Percentiles rank a stretch among this genome's conserved stretches.
These are phyloP conservation scores for Cyprinodon tularosa DNA, from an alignment of 2,113 vertebrate species.

Conservation along the genomic window DNA sequence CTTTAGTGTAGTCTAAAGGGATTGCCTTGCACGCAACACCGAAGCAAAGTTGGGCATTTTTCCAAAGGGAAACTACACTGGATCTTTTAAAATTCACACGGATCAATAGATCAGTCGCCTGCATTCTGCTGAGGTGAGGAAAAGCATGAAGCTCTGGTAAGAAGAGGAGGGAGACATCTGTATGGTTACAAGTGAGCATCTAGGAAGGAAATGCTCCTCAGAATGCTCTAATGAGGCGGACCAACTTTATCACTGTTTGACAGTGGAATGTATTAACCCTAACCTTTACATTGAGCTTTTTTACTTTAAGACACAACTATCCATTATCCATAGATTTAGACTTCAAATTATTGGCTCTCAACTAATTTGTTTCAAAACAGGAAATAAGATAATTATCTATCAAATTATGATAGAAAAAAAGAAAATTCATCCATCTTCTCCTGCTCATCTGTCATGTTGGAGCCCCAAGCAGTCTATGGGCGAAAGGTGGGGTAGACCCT, in stretches of 20 bases:
- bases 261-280: neutral
- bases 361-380: too few species aligned
- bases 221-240: slow-evolving; percentile 32
- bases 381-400: too few species aligned
- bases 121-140: slow-evolving; percentile 73
- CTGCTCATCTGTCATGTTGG: too few species aligned
- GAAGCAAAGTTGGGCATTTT: slow-evolving; percentile 33
- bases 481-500: too few species aligned
- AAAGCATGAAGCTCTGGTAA: slow-evolving; percentile 52
- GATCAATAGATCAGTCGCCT: slow-evolving; percentile 75
- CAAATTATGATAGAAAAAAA: too few species aligned
- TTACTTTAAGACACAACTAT: neutral
- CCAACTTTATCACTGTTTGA: slow-evolving; percentile 36
- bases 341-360: too few species aligned
- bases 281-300: neutral
- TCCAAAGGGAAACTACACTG: slow-evolving; percentile 47
- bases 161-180: slow-evolving; percentile 28
- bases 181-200: neutral
- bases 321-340: too few species aligned
- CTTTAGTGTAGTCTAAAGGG: slow-evolving; percentile 29
- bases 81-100: slow-evolving; percentile 50
- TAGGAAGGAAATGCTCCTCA: slow-evolving; percentile 45
- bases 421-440: too few species aligned
- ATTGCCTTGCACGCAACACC: slow-evolving; percentile 20
- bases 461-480: too few species aligned